Evolutionary conservation across 1,140 invertebrate genomes (phyloP).

Genomic region (Cyphomyrmex costatus): DNA sequence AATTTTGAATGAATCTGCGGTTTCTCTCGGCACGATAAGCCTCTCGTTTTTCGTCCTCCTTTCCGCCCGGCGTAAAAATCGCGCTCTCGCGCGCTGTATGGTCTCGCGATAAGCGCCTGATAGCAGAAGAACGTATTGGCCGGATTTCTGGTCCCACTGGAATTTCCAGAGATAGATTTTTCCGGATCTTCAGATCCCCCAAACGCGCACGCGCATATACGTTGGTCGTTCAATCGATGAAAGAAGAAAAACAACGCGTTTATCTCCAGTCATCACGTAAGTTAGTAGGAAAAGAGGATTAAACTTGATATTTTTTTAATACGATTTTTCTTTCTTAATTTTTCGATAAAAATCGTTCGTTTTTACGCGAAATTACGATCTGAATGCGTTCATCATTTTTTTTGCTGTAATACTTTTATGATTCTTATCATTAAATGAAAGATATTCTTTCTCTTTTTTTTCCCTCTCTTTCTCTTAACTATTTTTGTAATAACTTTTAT

Average conservation of each 20-base stretch:
- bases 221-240: constrained; percentile 9
- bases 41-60: constrained; percentile 39
- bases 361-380: background rate
- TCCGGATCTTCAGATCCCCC: background rate
- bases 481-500: background rate
- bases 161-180: constrained; percentile 61
- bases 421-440: background rate
- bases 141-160: constrained; percentile 67
- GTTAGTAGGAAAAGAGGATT: background rate
- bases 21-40: constrained; percentile 36
- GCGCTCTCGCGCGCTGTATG: constrained; percentile 6
- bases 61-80: constrained; percentile 20
- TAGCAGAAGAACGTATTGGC: constrained; percentile 61
- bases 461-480: background rate
- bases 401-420: background rate
- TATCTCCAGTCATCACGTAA: background rate
- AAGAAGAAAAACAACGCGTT: constrained; percentile 8
- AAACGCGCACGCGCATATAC: constrained; percentile 9
- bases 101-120: constrained; percentile 63
- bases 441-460: background rate
- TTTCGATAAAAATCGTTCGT: background rate
- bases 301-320: background rate
- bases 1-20: constrained; percentile 59
- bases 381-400: background rate
- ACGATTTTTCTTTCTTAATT: background rate